These are phyloP conservation scores for Eciton burchellii DNA, from an alignment of 1,140 invertebrate species.

Conservation along the genomic window DNA sequence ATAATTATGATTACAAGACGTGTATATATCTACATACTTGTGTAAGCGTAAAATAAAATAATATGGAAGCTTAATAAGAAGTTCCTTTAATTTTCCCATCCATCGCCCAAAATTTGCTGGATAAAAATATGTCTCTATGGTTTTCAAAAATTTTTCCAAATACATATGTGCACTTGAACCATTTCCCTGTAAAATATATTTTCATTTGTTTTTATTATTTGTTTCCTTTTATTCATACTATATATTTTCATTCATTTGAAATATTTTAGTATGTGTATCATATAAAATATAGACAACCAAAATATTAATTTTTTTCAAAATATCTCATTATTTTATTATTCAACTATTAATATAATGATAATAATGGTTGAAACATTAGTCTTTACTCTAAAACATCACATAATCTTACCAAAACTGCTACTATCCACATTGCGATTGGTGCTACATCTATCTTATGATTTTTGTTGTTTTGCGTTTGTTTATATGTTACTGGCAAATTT, in stretches of 20 bases:
- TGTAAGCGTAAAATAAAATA: conserved; percentile 88
- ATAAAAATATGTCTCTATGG: conserved; percentile 95
- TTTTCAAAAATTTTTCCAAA: conserved; percentile 92
- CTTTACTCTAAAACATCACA: conserved; percentile 44
- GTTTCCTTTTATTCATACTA: neutral
- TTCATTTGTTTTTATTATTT: conserved; percentile 1
- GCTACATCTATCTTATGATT: conserved; percentile 86
- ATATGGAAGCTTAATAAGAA: conserved; percentile 87
- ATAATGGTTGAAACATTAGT: neutral
- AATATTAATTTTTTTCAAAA: no score
- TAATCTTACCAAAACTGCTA: conserved; percentile 75
- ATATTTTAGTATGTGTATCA: no score
- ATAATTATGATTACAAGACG: neutral
- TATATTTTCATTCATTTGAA: neutral
- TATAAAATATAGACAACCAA: no score
- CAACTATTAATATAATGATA: no score
- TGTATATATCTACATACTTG: conserved; percentile 78
- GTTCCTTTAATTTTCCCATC: conserved; percentile 88
- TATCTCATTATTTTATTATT: no score
- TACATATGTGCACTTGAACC: conserved; percentile 89
- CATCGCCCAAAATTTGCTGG: conserved; percentile 94
- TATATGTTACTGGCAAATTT: conserved; percentile 92
- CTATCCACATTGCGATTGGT: conserved; percentile 86
- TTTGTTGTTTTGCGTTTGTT: conserved; percentile 84
- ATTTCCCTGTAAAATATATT: conserved; percentile 84